Base-by-base conservation (phyloP, 2,797 vertebrate genomes). In the Tokudaia tokunoshimensis region DNA sequence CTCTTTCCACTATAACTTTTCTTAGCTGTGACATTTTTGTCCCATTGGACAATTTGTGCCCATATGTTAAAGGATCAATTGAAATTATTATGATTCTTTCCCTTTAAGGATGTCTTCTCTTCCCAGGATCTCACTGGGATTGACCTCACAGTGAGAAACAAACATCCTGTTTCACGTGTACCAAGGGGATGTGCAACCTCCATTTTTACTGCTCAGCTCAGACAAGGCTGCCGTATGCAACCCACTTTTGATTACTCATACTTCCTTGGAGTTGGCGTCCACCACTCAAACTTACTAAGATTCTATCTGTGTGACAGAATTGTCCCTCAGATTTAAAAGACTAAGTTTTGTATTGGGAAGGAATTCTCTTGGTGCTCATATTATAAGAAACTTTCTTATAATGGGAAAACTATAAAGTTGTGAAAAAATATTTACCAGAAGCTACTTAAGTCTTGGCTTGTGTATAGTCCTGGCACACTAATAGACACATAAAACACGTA, bases 391-490 rank as follows among this genome's bases (percentile, higher is more conserved):
- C 6, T 85, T 91, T 91, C 50, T 84, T 93, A 84, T 22, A 22
- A 92, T 89, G n/a, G 34, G 24, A 74, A 93, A 94, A 81, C 9
- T 44, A 75, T 81, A 76, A 96, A 94, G n/a, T 80, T 72, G 94
- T 94, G n/a, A 92, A 97, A 92, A 96, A 82, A 65, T 44, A 74
- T 80, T 90, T 86, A 93, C 55, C 55, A n/a, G 83, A 82, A 75
- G 19, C 91, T 93, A 76, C n/a, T 50, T 78, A 89, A 87, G 78
- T 84, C 61, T 89, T 97, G 80, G 86, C 79, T 95, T 72, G 31
- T 52, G n/a, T 19, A 8, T 41, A 26, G 1, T 87, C 95, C 59
- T 94, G 79, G 82, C 72, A 87, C 34, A 63, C 8, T 50, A 74
- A 31, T 4, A 92, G 44, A 65, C 26, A 79, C 17, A 76, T 8